Evolutionary conservation across 2,797 vertebrate species (phyloP), one percentile per base, ranked within the genome.

Genomic region (Smutsia gigantea): DNA sequence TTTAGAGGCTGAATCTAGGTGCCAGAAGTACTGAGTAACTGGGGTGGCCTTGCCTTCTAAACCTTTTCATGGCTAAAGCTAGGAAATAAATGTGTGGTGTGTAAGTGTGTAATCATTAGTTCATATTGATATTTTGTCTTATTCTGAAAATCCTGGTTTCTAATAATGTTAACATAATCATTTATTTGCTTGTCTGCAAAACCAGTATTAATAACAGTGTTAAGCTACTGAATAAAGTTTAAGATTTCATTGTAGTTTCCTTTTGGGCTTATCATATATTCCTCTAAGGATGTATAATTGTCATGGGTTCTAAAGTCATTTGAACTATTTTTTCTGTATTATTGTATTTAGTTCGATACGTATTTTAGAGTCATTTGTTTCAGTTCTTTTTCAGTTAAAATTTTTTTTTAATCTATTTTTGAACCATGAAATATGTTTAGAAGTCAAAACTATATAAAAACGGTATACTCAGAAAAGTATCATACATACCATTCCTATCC

Each of bases 181-280:
- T 63, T 66, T 84, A 39, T 53, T 79, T 53, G 19, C 42, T 53
- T 94, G 83, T 85, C 59, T 64, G 55, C 7, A 64, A 7, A 69
- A 92, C 49, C 23, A 63, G 25, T 68, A 59, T 77, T 93, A 68
- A 4, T 71, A 37, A 75, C 10, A 90, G 15, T 63, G 13, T 78
- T 63, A 55, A 84, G 34, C 18, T 79, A 27, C 51, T 61, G 31
- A 66, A 69, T 69, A 29, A 78, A 64, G 7, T 78, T 92, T 92
- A 95, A 68, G 12, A 66, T 85, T 85, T 79, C 81, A 53, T 86
- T 93, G n/a, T 17, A 66, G 31, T 86, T 46, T 69, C 51, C 68
- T 68, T 74, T 29, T 71, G 53, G 17, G 21, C 10, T 34, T 74
- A 61, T 64, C 84, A 39, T 89, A 31, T 93, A 46, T 84, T 37